Conservation (phyloP, 2,888 invertebrate genomes). For the Nymphalis polychloros region DNA sequence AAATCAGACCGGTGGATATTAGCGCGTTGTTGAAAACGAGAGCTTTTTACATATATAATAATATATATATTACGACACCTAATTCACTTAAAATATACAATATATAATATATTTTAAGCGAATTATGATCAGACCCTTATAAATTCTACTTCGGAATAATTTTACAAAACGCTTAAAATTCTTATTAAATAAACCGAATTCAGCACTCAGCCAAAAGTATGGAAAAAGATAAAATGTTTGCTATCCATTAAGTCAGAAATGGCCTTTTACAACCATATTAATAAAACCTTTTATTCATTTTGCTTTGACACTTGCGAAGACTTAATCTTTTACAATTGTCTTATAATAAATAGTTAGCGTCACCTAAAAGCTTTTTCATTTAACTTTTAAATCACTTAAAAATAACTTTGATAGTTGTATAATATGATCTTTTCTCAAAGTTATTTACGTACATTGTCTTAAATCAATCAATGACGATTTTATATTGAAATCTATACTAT, state of each 20-base stretch:
- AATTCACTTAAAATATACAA: too few species aligned
- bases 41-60: too few species aligned
- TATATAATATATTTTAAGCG: neutral
- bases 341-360: neutral
- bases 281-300: neutral
- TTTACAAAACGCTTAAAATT: neutral
- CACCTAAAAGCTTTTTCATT: neutral
- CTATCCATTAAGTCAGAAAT: slow-evolving; percentile 9
- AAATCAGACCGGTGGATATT: too few species aligned
- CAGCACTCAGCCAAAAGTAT: slow-evolving; percentile 1
- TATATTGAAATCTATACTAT: neutral
- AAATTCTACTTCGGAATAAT: neutral
- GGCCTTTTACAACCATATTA: slow-evolving; percentile 7
- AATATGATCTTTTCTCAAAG: neutral
- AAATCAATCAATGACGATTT: neutral
- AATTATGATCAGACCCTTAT: neutral
- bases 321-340: slow-evolving; percentile 6
- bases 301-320: slow-evolving; percentile 1
- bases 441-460: neutral
- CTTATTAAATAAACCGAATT: neutral
- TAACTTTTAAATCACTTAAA: neutral
- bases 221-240: slow-evolving; percentile 5
- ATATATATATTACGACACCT: too few species aligned
- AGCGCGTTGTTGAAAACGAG: too few species aligned
- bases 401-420: neutral